Percentiles rank a stretch among this genome's conserved stretches.
phyloP scores from a whole-genome alignment of 2,888 invertebrate species.

The Gortyna flavago region DNA sequence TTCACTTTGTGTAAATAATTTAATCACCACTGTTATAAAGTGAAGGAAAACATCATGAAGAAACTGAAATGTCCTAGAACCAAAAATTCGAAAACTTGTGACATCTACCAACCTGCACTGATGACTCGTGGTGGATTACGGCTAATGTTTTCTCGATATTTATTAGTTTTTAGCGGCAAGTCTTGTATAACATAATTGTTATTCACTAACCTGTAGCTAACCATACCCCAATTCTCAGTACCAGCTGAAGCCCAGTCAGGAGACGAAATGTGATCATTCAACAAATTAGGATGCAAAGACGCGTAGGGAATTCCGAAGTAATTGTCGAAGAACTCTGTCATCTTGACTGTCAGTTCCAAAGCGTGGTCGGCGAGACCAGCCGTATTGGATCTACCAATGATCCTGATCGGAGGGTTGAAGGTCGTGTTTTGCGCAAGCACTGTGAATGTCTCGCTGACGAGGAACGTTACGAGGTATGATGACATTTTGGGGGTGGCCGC shows the following conservation, averaged over 20 bases:
- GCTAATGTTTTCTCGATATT: neutral
- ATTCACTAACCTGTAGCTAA: slow-evolving; percentile 83
- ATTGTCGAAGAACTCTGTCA: slow-evolving; percentile 82
- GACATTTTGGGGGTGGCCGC: slow-evolving; percentile 92
- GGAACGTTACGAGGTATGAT: slow-evolving; percentile 95
- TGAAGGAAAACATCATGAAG: neutral
- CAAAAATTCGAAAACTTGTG: neutral
- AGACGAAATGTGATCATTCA: slow-evolving; percentile 85
- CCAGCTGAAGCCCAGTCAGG: slow-evolving; percentile 88
- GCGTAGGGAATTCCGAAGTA: slow-evolving; percentile 83
- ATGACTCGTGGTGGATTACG: neutral
- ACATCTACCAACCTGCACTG: neutral
- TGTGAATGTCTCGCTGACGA: slow-evolving; percentile 90
- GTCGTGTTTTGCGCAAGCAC: slow-evolving; percentile 81
- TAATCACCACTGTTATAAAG: neutral
- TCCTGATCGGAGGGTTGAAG: slow-evolving; percentile 81
- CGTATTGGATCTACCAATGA: slow-evolving; percentile 86
- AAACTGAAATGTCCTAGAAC: neutral
- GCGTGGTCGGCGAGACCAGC: slow-evolving; percentile 78
- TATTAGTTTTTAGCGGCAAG: neutral
- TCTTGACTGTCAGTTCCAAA: slow-evolving; percentile 78
- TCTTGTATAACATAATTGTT: neutral
- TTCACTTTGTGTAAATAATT: too few relatives aligned
- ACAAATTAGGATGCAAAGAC: slow-evolving; percentile 77
- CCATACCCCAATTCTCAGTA: slow-evolving; percentile 89